These are phyloP conservation scores for Tretioscincus oriximinensis DNA, from an alignment of 2,113 vertebrate genomes.

Conservation along the genomic window DNA sequence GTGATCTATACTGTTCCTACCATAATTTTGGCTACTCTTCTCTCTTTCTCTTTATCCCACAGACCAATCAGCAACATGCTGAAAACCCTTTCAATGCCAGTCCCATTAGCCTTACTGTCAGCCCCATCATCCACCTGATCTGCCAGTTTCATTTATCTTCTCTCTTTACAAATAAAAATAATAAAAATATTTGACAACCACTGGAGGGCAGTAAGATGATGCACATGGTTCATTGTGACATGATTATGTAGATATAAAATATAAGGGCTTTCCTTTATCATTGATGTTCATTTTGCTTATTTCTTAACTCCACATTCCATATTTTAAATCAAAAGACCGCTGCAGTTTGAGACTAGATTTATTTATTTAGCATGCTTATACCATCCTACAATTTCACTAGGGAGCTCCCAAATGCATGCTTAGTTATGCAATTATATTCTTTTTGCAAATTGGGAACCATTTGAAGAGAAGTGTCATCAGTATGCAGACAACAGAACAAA, in stretches of 20 bases:
- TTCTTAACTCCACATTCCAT: neutral
- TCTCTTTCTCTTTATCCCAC: neutral
- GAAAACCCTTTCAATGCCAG: neutral
- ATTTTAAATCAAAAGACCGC: neutral
- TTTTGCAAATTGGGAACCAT: neutral
- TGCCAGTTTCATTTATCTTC: neutral
- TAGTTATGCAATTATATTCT: too few relatives aligned
- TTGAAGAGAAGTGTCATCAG: too few relatives aligned
- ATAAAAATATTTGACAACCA: neutral
- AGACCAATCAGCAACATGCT: neutral
- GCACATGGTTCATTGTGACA: neutral
- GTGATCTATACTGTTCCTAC: neutral
- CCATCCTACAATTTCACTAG: too few relatives aligned
- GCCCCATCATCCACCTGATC: neutral
- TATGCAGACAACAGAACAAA: too few relatives aligned
- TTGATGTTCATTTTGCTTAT: neutral
- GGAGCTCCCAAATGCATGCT: neutral
- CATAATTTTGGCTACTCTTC: neutral
- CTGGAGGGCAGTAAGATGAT: conserved; percentile 1
- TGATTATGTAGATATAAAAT: neutral
- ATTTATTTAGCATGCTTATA: neutral
- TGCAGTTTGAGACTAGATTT: neutral
- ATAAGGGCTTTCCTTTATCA: neutral
- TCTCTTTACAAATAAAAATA: neutral
- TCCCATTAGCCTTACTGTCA: neutral